Evolutionary conservation across 1,140 invertebrate species (phyloP).

Genomic region (Galendromus occidentalis): DNA sequence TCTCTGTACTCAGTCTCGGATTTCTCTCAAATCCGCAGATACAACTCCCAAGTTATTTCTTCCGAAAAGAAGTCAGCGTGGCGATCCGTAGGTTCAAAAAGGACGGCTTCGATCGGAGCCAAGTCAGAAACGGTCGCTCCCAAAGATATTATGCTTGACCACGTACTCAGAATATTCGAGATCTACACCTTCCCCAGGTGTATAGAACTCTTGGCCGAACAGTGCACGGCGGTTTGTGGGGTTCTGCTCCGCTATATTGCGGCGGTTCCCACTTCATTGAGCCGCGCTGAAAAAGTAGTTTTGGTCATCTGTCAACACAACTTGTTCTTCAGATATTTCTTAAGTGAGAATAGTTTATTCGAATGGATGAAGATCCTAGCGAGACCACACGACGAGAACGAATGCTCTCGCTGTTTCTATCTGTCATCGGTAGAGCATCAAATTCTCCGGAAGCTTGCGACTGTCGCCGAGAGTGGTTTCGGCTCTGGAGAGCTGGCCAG

Average conservation of each 20-base stretch:
- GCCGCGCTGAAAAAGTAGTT: neutral
- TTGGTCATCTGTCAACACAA: neutral
- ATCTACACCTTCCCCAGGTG: neutral
- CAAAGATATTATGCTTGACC: slow-evolving; percentile 5
- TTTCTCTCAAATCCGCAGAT: too few species aligned
- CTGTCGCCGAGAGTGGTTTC: neutral
- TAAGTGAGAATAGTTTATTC: neutral
- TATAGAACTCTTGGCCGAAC: neutral
- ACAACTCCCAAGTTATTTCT: too few species aligned
- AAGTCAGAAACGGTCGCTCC: neutral
- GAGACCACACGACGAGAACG: neutral
- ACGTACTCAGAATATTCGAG: neutral
- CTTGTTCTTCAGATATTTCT: neutral
- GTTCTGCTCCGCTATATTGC: neutral
- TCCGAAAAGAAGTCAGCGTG: too few species aligned
- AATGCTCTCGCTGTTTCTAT: slow-evolving; percentile 1
- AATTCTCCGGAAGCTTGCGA: neutral
- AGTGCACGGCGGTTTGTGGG: neutral
- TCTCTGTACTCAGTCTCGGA: too few species aligned
- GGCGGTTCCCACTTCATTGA: neutral
- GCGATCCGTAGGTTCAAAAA: too few species aligned
- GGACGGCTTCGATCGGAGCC: neutral
- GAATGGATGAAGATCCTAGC: neutral
- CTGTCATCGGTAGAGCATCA: neutral
- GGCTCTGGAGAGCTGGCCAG: neutral